Evolutionary conservation across 1,140 invertebrate genomes (phyloP), one percentile per base, ranked within the genome.

Genomic region (Thaumatotibia leucotreta): DNA sequence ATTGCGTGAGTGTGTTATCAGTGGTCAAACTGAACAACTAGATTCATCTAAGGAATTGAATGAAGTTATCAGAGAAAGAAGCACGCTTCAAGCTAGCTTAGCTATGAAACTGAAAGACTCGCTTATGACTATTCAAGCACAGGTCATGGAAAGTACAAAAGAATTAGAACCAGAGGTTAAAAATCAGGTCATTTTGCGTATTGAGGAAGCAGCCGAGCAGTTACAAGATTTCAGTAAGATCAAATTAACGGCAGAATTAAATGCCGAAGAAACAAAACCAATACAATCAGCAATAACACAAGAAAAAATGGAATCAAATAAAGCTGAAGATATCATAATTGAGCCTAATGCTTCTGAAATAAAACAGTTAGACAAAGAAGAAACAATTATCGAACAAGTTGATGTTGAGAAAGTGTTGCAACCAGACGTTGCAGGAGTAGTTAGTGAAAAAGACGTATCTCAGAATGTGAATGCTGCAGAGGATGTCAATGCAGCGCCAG

Each of bases 101-200:
- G 74, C 73, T n/a, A 65, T 74, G 4, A 75, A 77, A 65, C 63
- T 88, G 10, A 77, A 83, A 68, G 73, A 61, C 64, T 76, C 80
- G 10, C 63, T 88, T 64, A 65, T 64, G 29, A 49, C 64, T 9
- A 66, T 88, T 45, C 77, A 84, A 69, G 70, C 69, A n/a, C 73
- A 85, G 67, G 61, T 76, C 10, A 33, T 77, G 17, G 77, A 80
- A 11, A 72, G 62, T 52, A 65, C 68, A 31, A 68, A 76, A 62
- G 76, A 84, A 31, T 65, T 81, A 24, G 32, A 64, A n/a, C 62
- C 73, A 10, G 58, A 67, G 61, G 61, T 77, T 5, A 70, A 67
- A 20, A 23, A 69, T 27, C 66, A 80, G 29, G 67, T 74, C 9
- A 33, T 76, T 8, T 71, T 80, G 39, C 65, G 76, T 22, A 73